A percentile compares a stretch with the other conserved stretches of the same genome.
Conservation (phyloP, 2,113 vertebrate species). For the Engystomops pustulosus region DNA sequence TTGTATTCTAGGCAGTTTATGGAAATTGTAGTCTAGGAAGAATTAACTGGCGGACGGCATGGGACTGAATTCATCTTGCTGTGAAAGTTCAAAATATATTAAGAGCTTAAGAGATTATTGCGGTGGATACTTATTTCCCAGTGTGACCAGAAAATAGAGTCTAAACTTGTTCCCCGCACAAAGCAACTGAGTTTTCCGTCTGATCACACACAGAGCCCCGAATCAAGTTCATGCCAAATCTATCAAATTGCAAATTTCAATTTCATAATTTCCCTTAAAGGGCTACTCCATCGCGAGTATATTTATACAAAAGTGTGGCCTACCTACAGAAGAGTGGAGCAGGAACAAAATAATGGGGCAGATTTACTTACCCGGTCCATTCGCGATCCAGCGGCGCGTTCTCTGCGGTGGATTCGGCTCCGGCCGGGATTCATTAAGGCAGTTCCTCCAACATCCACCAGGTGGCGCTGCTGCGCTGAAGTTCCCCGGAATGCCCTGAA, state of each 20-base stretch:
- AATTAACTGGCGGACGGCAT: constrained; percentile 16
- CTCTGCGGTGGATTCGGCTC: no score
- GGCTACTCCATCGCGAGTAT: neutral
- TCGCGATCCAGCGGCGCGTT: no score
- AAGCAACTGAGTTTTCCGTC: neutral
- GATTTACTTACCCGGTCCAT: no score
- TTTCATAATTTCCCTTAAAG: neutral
- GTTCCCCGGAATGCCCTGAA: no score
- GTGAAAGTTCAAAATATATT: constrained; percentile 46
- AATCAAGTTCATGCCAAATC: neutral
- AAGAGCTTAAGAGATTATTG: constrained; percentile 49
- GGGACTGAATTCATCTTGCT: constrained; percentile 22
- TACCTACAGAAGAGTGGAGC: no score
- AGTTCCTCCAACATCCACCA: no score
- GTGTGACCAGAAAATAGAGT: constrained; percentile 26
- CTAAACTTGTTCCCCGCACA: constrained; percentile 17
- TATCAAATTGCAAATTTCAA: constrained; percentile 13
- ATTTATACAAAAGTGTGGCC: no score
- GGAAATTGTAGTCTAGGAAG: constrained; percentile 32
- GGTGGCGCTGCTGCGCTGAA: no score
- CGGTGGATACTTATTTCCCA: constrained; percentile 11
- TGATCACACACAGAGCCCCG: constrained; percentile 5
- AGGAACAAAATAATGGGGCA: no score
- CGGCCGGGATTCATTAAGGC: no score
- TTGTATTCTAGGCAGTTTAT: constrained; percentile 17